Evolutionary conservation across 2,797 vertebrate genomes (phyloP), one percentile per base, ranked within the genome.

Genomic region (Pantherophis vulpinus): DNA sequence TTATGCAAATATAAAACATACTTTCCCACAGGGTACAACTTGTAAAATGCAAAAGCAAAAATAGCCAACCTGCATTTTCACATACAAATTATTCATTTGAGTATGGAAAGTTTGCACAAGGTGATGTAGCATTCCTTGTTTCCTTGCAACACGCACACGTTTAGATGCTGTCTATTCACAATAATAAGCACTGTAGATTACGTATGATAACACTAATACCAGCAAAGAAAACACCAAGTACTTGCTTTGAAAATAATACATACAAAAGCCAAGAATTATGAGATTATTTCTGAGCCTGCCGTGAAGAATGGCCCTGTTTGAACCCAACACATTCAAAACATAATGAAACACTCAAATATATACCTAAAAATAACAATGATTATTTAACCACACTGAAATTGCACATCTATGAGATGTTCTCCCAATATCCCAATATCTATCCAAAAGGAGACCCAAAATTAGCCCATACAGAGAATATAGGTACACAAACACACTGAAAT

Each of bases 261-360:
- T 0, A 91, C 74, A 93, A 60, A 90, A 92, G 91, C 92, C 90
- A 92, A 74, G 92, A 95, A 92, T 0, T 51, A 88, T 86, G 89
- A 91, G 89, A 83, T 91, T 91, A 87, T 92, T 96, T 97, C 94
- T 96, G 94, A 96, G 96, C 63, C 95, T 94, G 93, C 20, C 5
- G 0, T 0, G 94, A 94, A 18, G 60, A 96, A 95, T 0, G 0
- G 92, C 86, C 83, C 88, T 91, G 61, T 87, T 94, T 94, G 86
- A 89, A 55, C 87, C 95, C 94, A 92, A 5, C 51, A 89, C 89
- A 91, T 95, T 93, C 86, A 83, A 94, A 96, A 95, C 94, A 74
- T 23, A 90, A 94, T 87, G 47, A 54, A 93, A 92, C 61, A 10
- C 90, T 93, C n/a, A 88, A 92, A 90, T 86, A n/a, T 27, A 93